Evolutionary conservation across 2,888 invertebrate genomes (phyloP).

Genomic region (Watsonalla binaria): DNA sequence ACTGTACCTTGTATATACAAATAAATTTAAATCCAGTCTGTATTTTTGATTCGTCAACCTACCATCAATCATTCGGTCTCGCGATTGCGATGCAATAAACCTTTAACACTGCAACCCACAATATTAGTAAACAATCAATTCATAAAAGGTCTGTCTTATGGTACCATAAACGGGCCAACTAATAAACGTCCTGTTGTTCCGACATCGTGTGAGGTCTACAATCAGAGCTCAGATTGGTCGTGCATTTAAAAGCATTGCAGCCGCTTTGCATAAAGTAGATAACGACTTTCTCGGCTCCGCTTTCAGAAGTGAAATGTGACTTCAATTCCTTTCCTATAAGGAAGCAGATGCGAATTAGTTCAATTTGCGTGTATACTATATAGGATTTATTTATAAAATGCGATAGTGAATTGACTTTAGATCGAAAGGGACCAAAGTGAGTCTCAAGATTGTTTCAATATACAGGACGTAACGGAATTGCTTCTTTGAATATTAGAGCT

Average conservation of each 20-base stretch:
- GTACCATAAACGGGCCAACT: neutral
- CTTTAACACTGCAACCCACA: too few relatives aligned
- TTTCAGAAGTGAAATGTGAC: slow-evolving; percentile 1
- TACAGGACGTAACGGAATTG: too few relatives aligned
- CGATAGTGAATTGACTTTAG: too few relatives aligned
- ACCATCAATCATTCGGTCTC: too few relatives aligned
- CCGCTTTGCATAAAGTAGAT: slow-evolving; percentile 49
- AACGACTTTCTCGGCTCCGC: slow-evolving; percentile 17
- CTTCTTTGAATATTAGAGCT: too few relatives aligned
- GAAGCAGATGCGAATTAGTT: neutral
- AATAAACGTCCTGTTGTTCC: neutral
- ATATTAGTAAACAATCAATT: neutral
- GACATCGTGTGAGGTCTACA: slow-evolving; percentile 35
- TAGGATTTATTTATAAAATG: too few relatives aligned
- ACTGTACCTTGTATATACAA: too few relatives aligned
- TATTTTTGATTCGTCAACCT: too few relatives aligned
- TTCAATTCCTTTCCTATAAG: neutral
- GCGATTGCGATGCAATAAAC: too few relatives aligned
- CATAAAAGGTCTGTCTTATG: neutral
- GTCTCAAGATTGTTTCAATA: too few relatives aligned
- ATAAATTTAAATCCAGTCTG: too few relatives aligned
- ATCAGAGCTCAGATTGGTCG: slow-evolving; percentile 28
- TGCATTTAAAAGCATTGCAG: slow-evolving; percentile 34
- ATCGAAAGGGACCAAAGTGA: too few relatives aligned
- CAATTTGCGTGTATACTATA: neutral